Base-by-base conservation (phyloP, 2,797 vertebrate genomes). In the Jordanella pulchra region DNA sequence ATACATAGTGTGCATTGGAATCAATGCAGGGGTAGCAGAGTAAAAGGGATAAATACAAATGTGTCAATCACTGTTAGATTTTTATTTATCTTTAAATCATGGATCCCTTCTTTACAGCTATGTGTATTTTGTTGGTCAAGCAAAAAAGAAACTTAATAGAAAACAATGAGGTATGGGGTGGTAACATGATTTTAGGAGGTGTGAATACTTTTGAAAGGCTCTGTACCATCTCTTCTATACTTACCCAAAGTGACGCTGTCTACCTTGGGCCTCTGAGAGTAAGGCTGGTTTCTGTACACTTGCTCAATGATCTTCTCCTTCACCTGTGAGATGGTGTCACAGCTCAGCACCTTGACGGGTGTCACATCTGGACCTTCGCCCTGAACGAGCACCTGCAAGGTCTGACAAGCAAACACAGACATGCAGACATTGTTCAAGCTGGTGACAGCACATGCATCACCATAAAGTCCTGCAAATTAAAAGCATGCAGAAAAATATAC, bases 291-390 rank as follows among this genome's bases (percentile, higher is more conserved):
- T 86, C 95, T 94, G 87, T 97, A 98, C 80, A 98, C 98, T 93
- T 98, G 97, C 89, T 99, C 98, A 1, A 99, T 96, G 83, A 99
- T 97, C 93, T 99, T 99, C 86, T 99, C 98, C 86, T 99, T 99
- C 82, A 99, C 97, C 92, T 99, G 98, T 12, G 97, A 97, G 93
- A 99, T 95, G 76, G 97, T 99, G 92, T 99, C 98, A 72, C 98
- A 99, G 94, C 95, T 98, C 85, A 99, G 91, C 84, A 98, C 98
- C 91, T 99, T 99, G 75, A 99, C 98, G 0, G 95, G 96, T 21
- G 95, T 91, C 71, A 97, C 93, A 6, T 99, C 98, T 0, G 90
- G 89, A 13, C 96, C 97, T 87, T 99, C 97, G 1, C 97, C 97
- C 32, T 97, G 97, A 61, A 99, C 96, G 25, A 97, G 93, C 23